Evolutionary conservation across 2,113 vertebrate genomes (phyloP), one percentile per base, ranked within the genome.

Genomic region (Heterochromis multidens): DNA sequence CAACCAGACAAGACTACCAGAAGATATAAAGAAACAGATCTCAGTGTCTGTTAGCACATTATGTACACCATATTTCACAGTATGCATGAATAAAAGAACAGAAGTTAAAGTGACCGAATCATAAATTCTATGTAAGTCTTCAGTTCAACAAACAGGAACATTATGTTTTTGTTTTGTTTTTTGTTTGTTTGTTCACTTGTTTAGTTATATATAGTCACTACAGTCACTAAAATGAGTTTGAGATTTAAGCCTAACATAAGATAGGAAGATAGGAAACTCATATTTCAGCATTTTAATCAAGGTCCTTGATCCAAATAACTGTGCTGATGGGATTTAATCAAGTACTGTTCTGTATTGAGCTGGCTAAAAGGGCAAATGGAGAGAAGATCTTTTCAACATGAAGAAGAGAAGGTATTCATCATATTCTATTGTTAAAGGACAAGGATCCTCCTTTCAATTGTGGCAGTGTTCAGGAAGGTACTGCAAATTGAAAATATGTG

Each of bases 301-400:
- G 72, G 89, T 89, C 87, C 84, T 93, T 89, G 88, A 93, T 89
- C 77, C 77, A 89, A 86, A 92, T 91, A 82, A 59, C 74, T 77
- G 61, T 77, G 62, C 82, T 87, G 88, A 91, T 88, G 81, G 62
- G 85, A 94, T 93, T 93, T 91, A 94, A 93, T 95, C 87, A 93
- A 91, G 81, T 87, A 49, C 46, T 80, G 74, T 74, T 93, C 88
- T 40, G 58, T 79, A 89, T 77, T 80, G 89, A 92, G 83, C 63
- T 83, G 84, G 79, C 87, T 89, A 85, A 90, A 93, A 87, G 80
- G 89, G 77, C 81, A 91, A 91, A 91, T 88, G 54, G 72, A 88
- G 83, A 86, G 76, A 80, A 88, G 76, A 77, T 88, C 27, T 74
- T 92, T 92, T 92, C 79, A 89, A 67, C 72, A 57, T 27, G 43